A percentile compares a stretch with the other conserved stretches of the same genome.
Conservation (phyloP, 2,797 vertebrate species). For the Myotis findleyi region DNA sequence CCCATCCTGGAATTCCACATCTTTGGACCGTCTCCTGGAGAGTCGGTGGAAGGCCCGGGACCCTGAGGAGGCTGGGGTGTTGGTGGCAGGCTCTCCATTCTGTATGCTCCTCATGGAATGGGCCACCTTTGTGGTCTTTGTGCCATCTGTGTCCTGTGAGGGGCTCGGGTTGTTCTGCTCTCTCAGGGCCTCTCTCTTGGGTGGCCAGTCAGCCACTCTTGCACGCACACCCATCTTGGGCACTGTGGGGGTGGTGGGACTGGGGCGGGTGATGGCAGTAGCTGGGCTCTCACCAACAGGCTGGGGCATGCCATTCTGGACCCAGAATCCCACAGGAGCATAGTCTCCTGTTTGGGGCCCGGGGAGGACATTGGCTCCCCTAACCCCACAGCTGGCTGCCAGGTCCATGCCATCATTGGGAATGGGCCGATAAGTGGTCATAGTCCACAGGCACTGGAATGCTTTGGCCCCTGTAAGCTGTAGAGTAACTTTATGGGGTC, state of each 20-base stretch:
- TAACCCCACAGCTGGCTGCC: constrained; percentile 73
- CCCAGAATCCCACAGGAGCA: constrained; percentile 84
- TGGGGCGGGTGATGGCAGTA: constrained; percentile 84
- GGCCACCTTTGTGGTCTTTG: neutral
- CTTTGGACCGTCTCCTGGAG: constrained; percentile 90
- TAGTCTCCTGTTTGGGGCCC: constrained; percentile 82
- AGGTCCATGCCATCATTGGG: constrained; percentile 84
- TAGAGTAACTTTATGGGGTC: constrained; percentile 62
- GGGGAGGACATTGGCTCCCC: constrained; percentile 70
- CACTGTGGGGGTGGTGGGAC: constrained; percentile 88
- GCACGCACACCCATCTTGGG: constrained; percentile 98
- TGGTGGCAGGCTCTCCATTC: constrained; percentile 83
- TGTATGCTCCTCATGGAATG: constrained; percentile 67
- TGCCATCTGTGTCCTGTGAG: constrained; percentile 74
- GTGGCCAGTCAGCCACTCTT: constrained; percentile 96
- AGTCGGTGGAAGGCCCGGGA: constrained; percentile 84
- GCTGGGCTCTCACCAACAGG: constrained; percentile 67
- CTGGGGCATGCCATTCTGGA: constrained; percentile 82
- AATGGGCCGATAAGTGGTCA: constrained; percentile 86
- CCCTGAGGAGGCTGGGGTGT: constrained; percentile 68
- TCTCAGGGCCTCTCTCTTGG: constrained; percentile 90
- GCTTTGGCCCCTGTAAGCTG: constrained; percentile 56
- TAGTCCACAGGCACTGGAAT: constrained; percentile 80
- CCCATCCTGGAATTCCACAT: constrained; percentile 91
- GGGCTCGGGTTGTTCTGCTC: constrained; percentile 85